Percentiles rank a stretch among this genome's conserved stretches.
These are phyloP conservation scores for Chanos chanos DNA, from an alignment of 2,797 vertebrate species.

Conservation along the genomic window DNA sequence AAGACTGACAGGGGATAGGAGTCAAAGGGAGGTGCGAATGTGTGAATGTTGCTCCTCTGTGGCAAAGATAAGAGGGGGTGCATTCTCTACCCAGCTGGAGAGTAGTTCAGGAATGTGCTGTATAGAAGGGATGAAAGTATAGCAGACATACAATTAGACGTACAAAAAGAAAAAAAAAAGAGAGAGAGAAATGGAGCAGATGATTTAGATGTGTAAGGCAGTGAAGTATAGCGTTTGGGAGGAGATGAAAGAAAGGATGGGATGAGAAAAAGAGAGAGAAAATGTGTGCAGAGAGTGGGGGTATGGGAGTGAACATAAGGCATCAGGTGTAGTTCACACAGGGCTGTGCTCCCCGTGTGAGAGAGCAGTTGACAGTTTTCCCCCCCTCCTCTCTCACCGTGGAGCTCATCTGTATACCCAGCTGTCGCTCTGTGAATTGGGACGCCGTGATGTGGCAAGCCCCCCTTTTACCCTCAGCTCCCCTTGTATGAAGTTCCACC, in stretches of 20 bases:
- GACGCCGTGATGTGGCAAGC: conserved; percentile 13
- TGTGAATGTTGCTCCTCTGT: neutral
- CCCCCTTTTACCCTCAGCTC: neutral
- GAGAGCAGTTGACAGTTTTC: neutral
- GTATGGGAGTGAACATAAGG: neutral
- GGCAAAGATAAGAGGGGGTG: neutral
- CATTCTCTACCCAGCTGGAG: conserved; percentile 48
- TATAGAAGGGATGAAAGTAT: conserved; percentile 21
- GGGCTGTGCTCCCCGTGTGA: neutral
- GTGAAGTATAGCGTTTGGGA: no score
- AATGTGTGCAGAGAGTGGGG: neutral
- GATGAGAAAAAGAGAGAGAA: conserved; percentile 3
- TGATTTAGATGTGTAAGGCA: no score
- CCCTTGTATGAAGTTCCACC: no score
- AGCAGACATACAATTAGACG: conserved; percentile 24
- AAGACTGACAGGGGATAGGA: conserved; percentile 22
- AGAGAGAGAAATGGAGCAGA: conserved; percentile 1
- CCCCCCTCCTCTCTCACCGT: neutral
- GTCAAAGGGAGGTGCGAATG: conserved; percentile 12
- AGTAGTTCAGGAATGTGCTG: conserved; percentile 53
- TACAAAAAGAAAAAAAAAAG: conserved; percentile 23
- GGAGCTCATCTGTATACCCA: conserved; percentile 42
- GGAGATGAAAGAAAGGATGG: no score
- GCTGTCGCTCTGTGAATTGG: conserved; percentile 32
- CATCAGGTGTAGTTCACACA: conserved; percentile 42